Conservation (phyloP, 2,888 invertebrate species). For the Ornithoptera alexandrae region DNA sequence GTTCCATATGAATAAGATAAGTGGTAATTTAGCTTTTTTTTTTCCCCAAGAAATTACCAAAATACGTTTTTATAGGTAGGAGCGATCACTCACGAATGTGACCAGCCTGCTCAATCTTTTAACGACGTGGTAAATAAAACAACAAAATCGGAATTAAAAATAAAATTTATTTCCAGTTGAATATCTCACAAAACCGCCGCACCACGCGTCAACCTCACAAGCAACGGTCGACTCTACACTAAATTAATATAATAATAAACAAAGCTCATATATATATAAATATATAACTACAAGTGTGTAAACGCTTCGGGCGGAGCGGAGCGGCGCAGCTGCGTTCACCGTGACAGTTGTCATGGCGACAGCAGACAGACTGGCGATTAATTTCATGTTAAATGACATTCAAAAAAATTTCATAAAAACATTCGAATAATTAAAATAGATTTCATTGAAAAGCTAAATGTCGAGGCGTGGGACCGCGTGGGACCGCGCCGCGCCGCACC, state of each 20-base stretch:
- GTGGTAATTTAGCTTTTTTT: no score
- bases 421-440: neutral
- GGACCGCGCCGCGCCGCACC: slow-evolving; percentile 44
- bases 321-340: slow-evolving; percentile 32
- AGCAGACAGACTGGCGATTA: neutral
- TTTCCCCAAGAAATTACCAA: no score
- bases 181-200: slow-evolving; percentile 70
- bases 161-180: slow-evolving; percentile 78
- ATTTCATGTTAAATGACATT: neutral
- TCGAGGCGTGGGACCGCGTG: neutral
- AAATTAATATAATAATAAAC: slow-evolving; percentile 57
- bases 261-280: slow-evolving; percentile 74
- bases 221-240: slow-evolving; percentile 58
- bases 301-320: slow-evolving; percentile 46
- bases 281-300: slow-evolving; percentile 68
- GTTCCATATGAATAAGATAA: no score
- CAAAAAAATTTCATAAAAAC: neutral
- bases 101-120: no score
- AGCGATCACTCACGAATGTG: no score
- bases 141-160: slow-evolving; percentile 70
- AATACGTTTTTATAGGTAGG: no score
- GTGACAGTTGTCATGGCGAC: slow-evolving; percentile 13
- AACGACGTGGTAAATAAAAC: slow-evolving; percentile 43
- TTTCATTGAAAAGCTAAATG: neutral
- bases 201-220: slow-evolving; percentile 53